These are phyloP conservation scores for Scaptomyza flava DNA, from an alignment of 2,888 invertebrate genomes.

Conservation along the genomic window DNA sequence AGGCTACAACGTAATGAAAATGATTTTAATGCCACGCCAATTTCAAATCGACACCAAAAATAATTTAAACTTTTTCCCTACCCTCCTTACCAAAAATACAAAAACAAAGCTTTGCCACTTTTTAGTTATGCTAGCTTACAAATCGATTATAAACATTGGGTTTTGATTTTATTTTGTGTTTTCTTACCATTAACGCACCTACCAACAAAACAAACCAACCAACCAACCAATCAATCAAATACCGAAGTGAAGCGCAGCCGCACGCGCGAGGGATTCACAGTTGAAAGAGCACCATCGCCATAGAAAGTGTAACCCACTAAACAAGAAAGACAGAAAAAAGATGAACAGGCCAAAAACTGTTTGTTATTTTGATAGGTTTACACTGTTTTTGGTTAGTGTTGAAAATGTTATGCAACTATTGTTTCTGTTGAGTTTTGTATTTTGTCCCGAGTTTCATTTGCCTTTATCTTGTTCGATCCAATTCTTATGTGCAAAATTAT, in stretches of 20 bases:
- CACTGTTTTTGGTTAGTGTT: constrained; percentile 66
- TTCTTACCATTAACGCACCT: constrained; percentile 71
- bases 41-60: constrained; percentile 37
- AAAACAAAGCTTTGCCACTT: constrained; percentile 39
- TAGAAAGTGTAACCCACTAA: constrained; percentile 56
- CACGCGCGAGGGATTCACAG: constrained; percentile 89
- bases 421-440: constrained; percentile 29
- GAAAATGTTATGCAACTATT: constrained; percentile 23
- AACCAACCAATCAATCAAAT: constrained; percentile 44
- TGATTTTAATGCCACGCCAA: constrained; percentile 20
- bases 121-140: constrained; percentile 52
- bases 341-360: constrained; percentile 48
- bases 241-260: constrained; percentile 90
- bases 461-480: background rate
- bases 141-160: constrained; percentile 65
- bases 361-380: constrained; percentile 49
- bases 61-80: constrained; percentile 3
- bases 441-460: constrained; percentile 30
- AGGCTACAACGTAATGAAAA: constrained; percentile 20
- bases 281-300: constrained; percentile 86
- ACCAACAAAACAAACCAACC: constrained; percentile 49
- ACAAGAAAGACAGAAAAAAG: constrained; percentile 1
- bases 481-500: background rate
- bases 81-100: background rate
- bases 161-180: constrained; percentile 54